A percentile compares a stretch with the other conserved stretches of the same genome.
phyloP scores from a whole-genome alignment of 2,113 vertebrate species.

The Aramus guarauna region DNA sequence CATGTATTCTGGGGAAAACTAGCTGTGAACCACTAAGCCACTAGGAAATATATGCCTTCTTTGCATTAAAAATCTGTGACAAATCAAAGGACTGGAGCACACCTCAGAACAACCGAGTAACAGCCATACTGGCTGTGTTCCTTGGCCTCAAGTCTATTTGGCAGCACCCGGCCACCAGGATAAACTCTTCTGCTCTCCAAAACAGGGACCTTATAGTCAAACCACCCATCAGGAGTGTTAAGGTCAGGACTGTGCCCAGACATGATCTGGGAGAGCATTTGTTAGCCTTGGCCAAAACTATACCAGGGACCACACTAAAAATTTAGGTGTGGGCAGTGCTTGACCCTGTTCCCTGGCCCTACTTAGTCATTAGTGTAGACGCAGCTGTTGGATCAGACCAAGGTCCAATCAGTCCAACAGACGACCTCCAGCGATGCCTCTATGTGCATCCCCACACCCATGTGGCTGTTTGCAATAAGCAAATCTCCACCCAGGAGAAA shows the following conservation, averaged over 20 bases:
- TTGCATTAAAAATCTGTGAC: background rate
- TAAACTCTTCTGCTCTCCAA: background rate
- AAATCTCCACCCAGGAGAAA: constrained; percentile 39
- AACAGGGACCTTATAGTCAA: background rate
- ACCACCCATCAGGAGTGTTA: background rate
- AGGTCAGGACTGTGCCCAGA: background rate
- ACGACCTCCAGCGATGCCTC: background rate
- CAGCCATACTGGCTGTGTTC: background rate
- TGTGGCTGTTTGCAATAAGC: background rate
- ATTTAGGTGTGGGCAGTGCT: rapidly evolving
- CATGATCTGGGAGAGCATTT: background rate
- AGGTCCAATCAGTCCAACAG: background rate
- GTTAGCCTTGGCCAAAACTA: background rate
- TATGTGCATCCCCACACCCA: background rate
- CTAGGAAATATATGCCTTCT: background rate
- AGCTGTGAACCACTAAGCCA: background rate
- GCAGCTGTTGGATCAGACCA: background rate
- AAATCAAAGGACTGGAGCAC: background rate
- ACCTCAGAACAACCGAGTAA: background rate
- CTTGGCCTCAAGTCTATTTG: background rate
- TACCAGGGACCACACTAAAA: background rate
- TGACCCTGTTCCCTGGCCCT: background rate
- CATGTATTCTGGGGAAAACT: background rate
- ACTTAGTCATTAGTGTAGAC: background rate
- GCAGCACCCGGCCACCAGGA: background rate